Base-by-base conservation (phyloP, 2,797 vertebrate species). In the Tenualosa ilisha region DNA sequence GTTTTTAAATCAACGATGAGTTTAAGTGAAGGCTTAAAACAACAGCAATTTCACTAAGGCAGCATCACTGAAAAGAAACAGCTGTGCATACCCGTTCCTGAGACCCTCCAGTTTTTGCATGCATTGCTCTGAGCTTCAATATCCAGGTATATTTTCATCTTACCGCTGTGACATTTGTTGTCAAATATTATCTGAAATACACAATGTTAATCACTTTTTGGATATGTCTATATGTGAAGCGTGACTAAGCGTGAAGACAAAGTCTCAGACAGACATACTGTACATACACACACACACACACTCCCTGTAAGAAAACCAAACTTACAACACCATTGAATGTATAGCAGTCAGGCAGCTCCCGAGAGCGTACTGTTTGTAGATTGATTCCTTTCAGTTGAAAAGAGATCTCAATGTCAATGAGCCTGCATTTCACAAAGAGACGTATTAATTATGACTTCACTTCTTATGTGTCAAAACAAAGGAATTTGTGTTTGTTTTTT, bases 141-240 rank as follows among this genome's bases (percentile, higher is more conserved):
- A 88, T 97, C 96, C 91, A 99, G 95, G 91, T 94, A 97, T 72
- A 99, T 89, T 94, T 97, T 99, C 85, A 99, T 95, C 93, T 97
- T 98, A 84, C 98, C 98, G 85, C 98, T 99, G 92, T 99, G 98
- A 86, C 96, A 96, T 93, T 91, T 96, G 86, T 99, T 99, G 92
- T 98, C 96, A 90, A 98, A 98, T 17, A 90, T 97, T 88, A 99
- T 97, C 98, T 99, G 88, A 4, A 89, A 5, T 79, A 79, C 43
- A 40, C 6, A 79, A 0, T 43, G 6, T 46, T 79, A 15, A 46
- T 79, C 6, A 79, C 8, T 79, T 46, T 20, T 2, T 20, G 40
- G 26, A 72, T 72, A 3, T 20, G 40, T 20, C 17, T 40, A 43
- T 72, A 72, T 13, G 11, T 65, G 8, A 6, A 59, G 56, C 3